Evolutionary conservation across 2,797 vertebrate species (phyloP), one percentile per base, ranked within the genome.

Genomic region (Trichosurus vulpecula): DNA sequence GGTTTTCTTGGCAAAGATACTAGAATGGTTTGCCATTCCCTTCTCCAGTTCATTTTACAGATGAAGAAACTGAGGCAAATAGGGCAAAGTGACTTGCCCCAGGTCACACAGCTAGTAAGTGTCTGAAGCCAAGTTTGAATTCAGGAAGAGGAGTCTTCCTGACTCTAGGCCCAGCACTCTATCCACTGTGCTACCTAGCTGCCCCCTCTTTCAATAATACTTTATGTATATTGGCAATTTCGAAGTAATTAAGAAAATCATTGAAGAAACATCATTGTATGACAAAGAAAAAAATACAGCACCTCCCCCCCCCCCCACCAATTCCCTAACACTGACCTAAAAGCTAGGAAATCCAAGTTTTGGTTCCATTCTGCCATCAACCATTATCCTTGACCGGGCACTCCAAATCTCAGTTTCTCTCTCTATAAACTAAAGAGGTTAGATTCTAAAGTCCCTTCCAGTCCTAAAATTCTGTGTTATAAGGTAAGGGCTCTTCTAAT

Each of bases 301-400:
- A 0, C n/a, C 16, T 3, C 31, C 12, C 3, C 0, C 41, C n/a
- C 2, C n/a, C 16, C 3, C 31, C 12, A 3, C 0, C 41, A 41
- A 74, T 41, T 74, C n/a, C 66, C n/a, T 16, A 74, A 19, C 31
- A 74, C 22, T 81, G 41, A 81, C 41, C 22, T 81, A 47, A 74
- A 74, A 74, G 74, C 41, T 31, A 47, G 41, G 41, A 81, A 27
- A 81, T 47, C 41, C 19, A 81, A 27, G 41, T 81, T 81, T 81
- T 81, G 41, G 41, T 27, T 9, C 22, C 19, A 41, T 0, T 81
- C 22, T 81, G 9, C 41, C 19, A 25, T 47, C 22, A 47, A 11
- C 1, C 0, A 47, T 41, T 81, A 47, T 81, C n/a, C 6, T 81
- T 27, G 41, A 3, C 41, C 9, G 27, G 2, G 9, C 41, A 27